phyloP scores from a whole-genome alignment of 1,140 invertebrate genomes.

The Drosophila sp. region DNA sequence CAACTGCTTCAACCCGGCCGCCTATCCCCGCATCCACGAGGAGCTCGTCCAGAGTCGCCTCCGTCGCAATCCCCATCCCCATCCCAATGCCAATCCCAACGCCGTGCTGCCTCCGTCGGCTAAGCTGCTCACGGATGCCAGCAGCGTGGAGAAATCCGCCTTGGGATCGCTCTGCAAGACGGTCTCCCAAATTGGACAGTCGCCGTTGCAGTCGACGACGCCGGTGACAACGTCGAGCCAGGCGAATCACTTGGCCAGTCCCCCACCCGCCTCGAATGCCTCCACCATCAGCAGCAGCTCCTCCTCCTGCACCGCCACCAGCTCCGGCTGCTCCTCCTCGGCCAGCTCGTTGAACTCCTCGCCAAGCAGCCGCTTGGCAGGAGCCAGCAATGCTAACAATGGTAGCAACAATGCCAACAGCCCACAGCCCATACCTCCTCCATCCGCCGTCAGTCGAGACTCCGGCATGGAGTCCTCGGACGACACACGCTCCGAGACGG shows the following conservation, averaged over 20 bases:
- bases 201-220: constrained; percentile 30
- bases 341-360: constrained; percentile 79
- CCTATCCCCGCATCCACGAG: constrained; percentile 84
- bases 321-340: constrained; percentile 73
- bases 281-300: constrained; percentile 70
- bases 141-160: constrained; percentile 77
- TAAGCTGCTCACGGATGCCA: constrained; percentile 41
- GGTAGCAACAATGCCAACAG: constrained; percentile 71
- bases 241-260: constrained; percentile 69
- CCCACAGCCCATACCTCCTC: constrained; percentile 80
- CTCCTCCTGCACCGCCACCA: constrained; percentile 52
- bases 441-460: constrained; percentile 77
- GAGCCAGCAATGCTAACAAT: constrained; percentile 63
- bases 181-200: constrained; percentile 87
- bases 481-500: constrained; percentile 81
- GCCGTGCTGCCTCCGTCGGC: constrained; percentile 51
- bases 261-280: constrained; percentile 74
- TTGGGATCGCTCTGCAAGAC: constrained; percentile 87
- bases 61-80: constrained; percentile 52
- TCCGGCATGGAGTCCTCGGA: constrained; percentile 84
- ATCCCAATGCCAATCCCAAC: constrained; percentile 34
- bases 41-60: constrained; percentile 81
- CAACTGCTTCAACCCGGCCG: constrained; percentile 82
- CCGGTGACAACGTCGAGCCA: constrained; percentile 56
- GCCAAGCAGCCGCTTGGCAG: constrained; percentile 63